Evolutionary conservation across 2,888 invertebrate genomes (phyloP), one percentile per base, ranked within the genome.

Genomic region (Lycaena phlaeas): DNA sequence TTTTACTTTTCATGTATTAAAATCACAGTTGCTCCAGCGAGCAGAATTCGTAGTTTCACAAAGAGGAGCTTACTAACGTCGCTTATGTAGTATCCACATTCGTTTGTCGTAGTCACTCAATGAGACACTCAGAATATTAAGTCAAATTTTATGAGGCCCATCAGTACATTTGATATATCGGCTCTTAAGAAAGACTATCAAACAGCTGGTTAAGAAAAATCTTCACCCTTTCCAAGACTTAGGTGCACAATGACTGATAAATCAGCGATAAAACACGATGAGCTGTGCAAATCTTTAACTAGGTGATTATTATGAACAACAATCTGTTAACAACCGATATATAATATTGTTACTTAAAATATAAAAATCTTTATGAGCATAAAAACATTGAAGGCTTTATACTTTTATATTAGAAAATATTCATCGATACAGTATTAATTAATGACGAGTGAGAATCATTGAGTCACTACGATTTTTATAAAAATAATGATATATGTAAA

Each of bases 401-500:
- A 34, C 34, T 34, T 34, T 34, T 34, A 12, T 34, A 34, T n/a
- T 31, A 17, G 11, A 12, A 18, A 5, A 18, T 34, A 18, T 9
- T 12, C 11, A 9, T 22, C 11, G 15, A 30, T 9, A 34, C 9
- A 17, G 9, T 27, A 10, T 29, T 29, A 3, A 29, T 14, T n/a
- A n/a, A n/a, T n/a, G n/a, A n/a, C n/a, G n/a, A n/a, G n/a, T n/a
- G n/a, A 11, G 9, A 11, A 17, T 34, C 34, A 11, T 34, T 34
- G 18, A 34, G 22, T 34, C 18, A 11, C 34, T 34, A 34, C 34
- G 34, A 34, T 34, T 34, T 18, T 22, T 22, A 22, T 22, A 3
- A 22, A 34, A 34, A 34, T 10, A 18, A 15, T 9, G 10, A 17
- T 18, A 18, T 31, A 17, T 17, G 22, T 9, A 31, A 17, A 2